phyloP scores from a whole-genome alignment of 2,113 vertebrate genomes.

The Aphelocoma coerulescens region DNA sequence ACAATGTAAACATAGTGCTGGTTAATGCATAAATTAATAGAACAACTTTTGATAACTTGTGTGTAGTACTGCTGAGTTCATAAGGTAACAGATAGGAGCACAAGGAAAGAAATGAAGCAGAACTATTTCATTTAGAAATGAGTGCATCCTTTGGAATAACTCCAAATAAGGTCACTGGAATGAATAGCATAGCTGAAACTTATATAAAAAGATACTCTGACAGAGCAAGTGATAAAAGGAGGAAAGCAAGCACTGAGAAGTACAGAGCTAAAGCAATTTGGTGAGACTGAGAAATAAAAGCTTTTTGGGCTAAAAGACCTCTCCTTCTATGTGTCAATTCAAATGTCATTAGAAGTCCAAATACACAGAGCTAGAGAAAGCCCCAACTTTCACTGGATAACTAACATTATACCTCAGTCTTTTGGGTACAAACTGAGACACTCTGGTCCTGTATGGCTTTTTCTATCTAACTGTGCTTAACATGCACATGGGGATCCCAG shows the following conservation, averaged over 20 bases:
- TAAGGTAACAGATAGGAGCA: not conserved
- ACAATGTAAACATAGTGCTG: not conserved
- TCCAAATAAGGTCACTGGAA: not conserved
- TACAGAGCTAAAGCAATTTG: not conserved
- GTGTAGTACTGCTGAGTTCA: not conserved
- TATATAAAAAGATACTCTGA: not conserved
- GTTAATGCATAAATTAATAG: conserved; percentile 10
- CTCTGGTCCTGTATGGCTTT: not conserved
- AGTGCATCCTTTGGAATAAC: not conserved
- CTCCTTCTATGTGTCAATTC: not conserved
- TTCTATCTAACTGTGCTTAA: not conserved
- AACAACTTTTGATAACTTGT: not conserved
- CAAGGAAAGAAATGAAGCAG: not conserved
- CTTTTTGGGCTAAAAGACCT: not conserved
- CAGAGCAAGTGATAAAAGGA: not conserved
- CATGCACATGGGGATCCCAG: not conserved
- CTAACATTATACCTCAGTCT: not conserved
- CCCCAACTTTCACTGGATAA: not conserved
- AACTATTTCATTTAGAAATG: not conserved
- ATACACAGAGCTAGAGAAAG: not conserved
- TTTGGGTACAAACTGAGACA: not conserved
- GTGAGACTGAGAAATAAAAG: not conserved
- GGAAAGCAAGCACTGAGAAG: not conserved
- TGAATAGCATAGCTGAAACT: not conserved
- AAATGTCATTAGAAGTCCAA: not conserved